A percentile compares a stretch with the other conserved stretches of the same genome.
These are phyloP conservation scores for Heliconius erato DNA, from an alignment of 2,888 invertebrate genomes.

Conservation along the genomic window DNA sequence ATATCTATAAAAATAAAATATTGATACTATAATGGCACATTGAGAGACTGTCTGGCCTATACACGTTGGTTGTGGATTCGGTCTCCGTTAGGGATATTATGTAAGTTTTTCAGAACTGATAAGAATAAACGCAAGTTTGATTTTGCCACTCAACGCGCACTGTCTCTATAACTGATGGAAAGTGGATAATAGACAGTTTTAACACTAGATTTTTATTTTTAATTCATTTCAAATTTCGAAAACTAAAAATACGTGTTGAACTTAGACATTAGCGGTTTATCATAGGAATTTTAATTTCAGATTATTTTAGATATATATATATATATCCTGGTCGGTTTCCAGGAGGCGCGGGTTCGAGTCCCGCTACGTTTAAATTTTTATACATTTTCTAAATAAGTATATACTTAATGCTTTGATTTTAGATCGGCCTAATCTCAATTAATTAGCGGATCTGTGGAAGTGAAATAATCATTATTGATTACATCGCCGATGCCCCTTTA, in stretches of 20 bases:
- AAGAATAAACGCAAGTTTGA: too few species aligned
- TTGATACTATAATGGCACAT: neutral
- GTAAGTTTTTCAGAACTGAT: neutral
- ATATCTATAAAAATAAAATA: neutral
- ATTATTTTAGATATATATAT: neutral
- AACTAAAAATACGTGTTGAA: neutral
- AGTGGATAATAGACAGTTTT: too few species aligned
- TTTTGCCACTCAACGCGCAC: too few species aligned
- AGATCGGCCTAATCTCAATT: slow-evolving; percentile 52
- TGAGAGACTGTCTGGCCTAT: neutral
- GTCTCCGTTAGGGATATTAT: neutral
- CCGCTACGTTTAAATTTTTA: too few species aligned
- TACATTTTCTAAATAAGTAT: too few species aligned
- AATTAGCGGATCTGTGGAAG: slow-evolving; percentile 57
- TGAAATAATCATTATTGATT: slow-evolving; percentile 59
- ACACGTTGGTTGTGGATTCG: neutral
- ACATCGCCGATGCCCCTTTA: slow-evolving; percentile 58
- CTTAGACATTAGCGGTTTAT: neutral
- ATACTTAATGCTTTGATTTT: slow-evolving; percentile 25
- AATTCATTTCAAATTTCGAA: neutral
- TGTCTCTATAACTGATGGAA: neutral
- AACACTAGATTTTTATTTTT: neutral
- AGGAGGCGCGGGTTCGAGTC: too few species aligned
- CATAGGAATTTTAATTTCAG: neutral
- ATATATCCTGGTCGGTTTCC: too few species aligned